Evolutionary conservation across 2,888 invertebrate species (phyloP).

Genomic region (Oegoconia quadripuncta): DNA sequence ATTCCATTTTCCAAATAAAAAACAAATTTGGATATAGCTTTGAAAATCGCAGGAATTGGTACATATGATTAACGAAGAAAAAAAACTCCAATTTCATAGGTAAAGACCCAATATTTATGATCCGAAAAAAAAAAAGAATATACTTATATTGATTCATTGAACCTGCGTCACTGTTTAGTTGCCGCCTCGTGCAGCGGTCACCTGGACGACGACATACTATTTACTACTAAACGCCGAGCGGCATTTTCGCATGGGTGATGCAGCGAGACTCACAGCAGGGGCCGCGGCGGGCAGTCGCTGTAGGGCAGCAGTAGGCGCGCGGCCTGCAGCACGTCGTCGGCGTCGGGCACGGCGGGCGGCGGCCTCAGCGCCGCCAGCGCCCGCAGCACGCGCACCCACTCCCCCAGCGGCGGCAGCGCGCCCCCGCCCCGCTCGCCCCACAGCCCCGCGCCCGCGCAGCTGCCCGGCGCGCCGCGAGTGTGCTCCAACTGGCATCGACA

Average conservation of each 20-base stretch:
- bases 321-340: constrained; percentile 93
- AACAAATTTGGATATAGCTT: too few relatives aligned
- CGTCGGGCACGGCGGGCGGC: constrained; percentile 88
- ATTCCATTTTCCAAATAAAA: too few relatives aligned
- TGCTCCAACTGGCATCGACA: constrained; percentile 80
- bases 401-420: constrained; percentile 92
- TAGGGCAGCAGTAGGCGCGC: constrained; percentile 91
- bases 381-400: constrained; percentile 91
- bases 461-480: constrained; percentile 35
- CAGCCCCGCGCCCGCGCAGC: constrained; percentile 65
- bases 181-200: neutral
- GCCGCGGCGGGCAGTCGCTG: constrained; percentile 91
- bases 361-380: constrained; percentile 91
- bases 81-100: too few relatives aligned
- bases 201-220: neutral
- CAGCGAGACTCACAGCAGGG: constrained; percentile 77
- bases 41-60: too few relatives aligned
- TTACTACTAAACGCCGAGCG: neutral
- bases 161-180: too few relatives aligned
- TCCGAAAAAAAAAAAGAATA: too few relatives aligned
- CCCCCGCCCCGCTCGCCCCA: constrained; percentile 93
- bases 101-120: too few relatives aligned
- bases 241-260: neutral
- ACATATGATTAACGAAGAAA: too few relatives aligned
- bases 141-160: too few relatives aligned